Evolutionary conservation across 2,113 vertebrate genomes (phyloP), one percentile per base, ranked within the genome.

Genomic region (Glaucidium brasilianum): DNA sequence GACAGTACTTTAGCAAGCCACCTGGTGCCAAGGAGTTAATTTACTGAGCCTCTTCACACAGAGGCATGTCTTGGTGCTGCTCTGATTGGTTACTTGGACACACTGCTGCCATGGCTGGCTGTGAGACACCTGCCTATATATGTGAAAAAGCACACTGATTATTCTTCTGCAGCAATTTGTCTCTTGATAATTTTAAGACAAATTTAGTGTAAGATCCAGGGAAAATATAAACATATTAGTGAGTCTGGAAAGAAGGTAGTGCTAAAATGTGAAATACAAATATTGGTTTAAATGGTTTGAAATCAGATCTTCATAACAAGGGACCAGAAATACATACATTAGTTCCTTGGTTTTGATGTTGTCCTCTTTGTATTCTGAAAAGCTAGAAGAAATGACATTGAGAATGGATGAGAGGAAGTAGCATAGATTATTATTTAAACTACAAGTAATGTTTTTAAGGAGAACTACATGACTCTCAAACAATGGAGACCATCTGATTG

Each of bases 401-500:
- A 43, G 13, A 39, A 21, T 30, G 30, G 52, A 69, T 55, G 52
- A 86, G 52, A 79, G 9, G 15, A 80, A 92, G 32, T 5, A 86
- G 7, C 8, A 67, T 4, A 84, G 27, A 41, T 71, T 59, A 71
- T 25, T 92, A 77, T 76, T 90, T 69, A 74, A 88, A 69, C 52
- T 53, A 76, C 47, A 69, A 73, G 34, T 34, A 82, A 72, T 52
- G 4, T 56, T 80, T 79, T 91, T 83, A 80, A 68, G 47, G 74
- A 85, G 29, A 74, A 30, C 6, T 22, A 55, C 29, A 25, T 47
- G 22, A 64, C 30, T 77, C 19, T 50, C 34, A 64, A 23, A 55
- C 32, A 75, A 37, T 43, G 23, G 20, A 63, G 8, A 58, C 22
- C 0, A 0, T 6, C 17, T 74, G 41, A 71, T 11, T 64, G 30